Percentiles rank a stretch among this genome's conserved stretches.
phyloP scores from a whole-genome alignment of 1,140 invertebrate genomes.

The Drosophila santomea region DNA sequence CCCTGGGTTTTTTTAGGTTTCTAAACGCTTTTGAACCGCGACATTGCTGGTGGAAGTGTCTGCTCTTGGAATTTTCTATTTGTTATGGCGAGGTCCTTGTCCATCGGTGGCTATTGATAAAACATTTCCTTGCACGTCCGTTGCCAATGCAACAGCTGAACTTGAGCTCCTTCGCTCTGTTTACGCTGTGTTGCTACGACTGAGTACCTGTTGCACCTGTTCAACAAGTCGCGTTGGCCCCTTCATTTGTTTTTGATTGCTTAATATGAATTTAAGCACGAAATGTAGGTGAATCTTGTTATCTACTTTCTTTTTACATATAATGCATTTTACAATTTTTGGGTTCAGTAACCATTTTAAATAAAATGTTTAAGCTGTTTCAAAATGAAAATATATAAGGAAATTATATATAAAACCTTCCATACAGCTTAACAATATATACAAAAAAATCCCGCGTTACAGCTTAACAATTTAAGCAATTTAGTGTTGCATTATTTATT shows the following conservation, averaged over 20 bases:
- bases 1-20: slow-evolving; percentile 1
- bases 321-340: no score
- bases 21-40: slow-evolving; percentile 61
- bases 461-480: no score
- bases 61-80: slow-evolving; percentile 37
- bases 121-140: slow-evolving; percentile 56
- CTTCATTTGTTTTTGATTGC: neutral
- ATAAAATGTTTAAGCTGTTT: no score
- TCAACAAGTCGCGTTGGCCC: slow-evolving; percentile 52
- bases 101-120: slow-evolving; percentile 58
- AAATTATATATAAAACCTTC: no score
- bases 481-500: no score
- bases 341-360: no score
- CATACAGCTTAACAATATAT: no score
- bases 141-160: slow-evolving; percentile 81
- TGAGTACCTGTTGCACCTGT: slow-evolving; percentile 56
- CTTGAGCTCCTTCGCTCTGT: slow-evolving; percentile 69
- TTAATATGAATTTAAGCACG: neutral
- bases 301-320: no score
- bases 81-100: slow-evolving; percentile 46
- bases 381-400: no score
- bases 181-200: slow-evolving; percentile 66
- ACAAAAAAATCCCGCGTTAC: no score
- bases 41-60: slow-evolving; percentile 45
- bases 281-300: no score